Conservation (phyloP, 2,888 invertebrate genomes). For the Dysmachus trigonus region DNA sequence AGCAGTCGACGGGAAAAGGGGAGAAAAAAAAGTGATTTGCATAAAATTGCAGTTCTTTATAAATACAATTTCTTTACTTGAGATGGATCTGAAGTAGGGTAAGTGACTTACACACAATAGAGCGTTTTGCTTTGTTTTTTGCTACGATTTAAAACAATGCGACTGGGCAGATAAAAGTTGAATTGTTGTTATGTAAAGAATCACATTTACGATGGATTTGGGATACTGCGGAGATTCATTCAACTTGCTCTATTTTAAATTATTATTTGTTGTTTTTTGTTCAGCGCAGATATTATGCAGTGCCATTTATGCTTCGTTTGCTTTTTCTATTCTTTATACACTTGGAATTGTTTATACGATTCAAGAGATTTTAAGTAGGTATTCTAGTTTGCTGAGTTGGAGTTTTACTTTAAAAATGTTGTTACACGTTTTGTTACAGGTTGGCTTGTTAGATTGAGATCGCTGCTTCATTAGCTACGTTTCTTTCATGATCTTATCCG, state of each 20-base stretch:
- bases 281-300: background rate
- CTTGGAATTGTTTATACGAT: background rate
- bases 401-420: background rate
- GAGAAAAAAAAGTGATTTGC: background rate
- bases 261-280: no score
- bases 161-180: background rate
- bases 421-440: no score
- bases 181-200: background rate
- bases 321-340: background rate
- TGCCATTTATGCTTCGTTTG: background rate
- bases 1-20: background rate
- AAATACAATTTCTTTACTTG: background rate
- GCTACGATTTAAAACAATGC: background rate
- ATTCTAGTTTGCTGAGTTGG: background rate
- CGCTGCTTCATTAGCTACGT: background rate
- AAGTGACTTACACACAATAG: background rate
- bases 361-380: background rate
- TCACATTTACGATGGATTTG: background rate
- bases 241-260: background rate
- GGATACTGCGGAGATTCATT: background rate
- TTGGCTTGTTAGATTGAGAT: background rate
- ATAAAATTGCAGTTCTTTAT: background rate
- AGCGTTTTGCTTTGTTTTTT: background rate
- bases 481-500: no score
- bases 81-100: background rate